Conservation (phyloP, 1,140 invertebrate species). For the Drosophila subobscura region DNA sequence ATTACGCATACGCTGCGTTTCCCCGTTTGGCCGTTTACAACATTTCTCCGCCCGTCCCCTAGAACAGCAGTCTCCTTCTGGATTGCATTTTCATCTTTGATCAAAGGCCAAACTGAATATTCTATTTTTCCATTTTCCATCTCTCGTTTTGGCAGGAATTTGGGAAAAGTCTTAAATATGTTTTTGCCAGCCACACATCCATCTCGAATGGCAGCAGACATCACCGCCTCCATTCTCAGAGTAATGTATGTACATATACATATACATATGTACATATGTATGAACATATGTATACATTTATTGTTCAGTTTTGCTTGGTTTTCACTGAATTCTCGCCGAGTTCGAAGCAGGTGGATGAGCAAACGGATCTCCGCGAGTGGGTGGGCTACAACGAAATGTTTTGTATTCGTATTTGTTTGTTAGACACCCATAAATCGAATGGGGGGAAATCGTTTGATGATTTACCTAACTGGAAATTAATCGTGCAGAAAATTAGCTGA, state of each 20-base stretch:
- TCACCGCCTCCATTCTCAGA: slow-evolving; percentile 6
- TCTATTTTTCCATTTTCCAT: slow-evolving; percentile 13
- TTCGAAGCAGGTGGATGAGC: slow-evolving; percentile 29
- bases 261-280: not conserved
- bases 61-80: not conserved
- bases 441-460: slow-evolving; percentile 7
- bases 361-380: slow-evolving; percentile 34
- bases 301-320: slow-evolving; percentile 5
- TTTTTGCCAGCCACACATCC: slow-evolving; percentile 29
- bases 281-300: slow-evolving; percentile 24
- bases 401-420: slow-evolving; percentile 7
- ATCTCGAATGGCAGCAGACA: slow-evolving; percentile 19
- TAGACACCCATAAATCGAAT: slow-evolving; percentile 22
- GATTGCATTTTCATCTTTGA: slow-evolving; percentile 41
- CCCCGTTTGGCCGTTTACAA: slow-evolving; percentile 31
- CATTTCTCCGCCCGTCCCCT: slow-evolving; percentile 4
- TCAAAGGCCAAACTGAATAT: slow-evolving; percentile 47
- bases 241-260: not conserved
- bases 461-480: slow-evolving; percentile 36
- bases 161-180: slow-evolving; percentile 30
- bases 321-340: slow-evolving; percentile 3
- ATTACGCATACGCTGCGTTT: slow-evolving; percentile 52
- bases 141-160: slow-evolving; percentile 28
- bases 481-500: slow-evolving; percentile 31
- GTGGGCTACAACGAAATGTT: slow-evolving; percentile 11